Percentiles rank a stretch among this genome's conserved stretches.
phyloP scores from a whole-genome alignment of 2,888 invertebrate genomes.

The Cephus pulcher region DNA sequence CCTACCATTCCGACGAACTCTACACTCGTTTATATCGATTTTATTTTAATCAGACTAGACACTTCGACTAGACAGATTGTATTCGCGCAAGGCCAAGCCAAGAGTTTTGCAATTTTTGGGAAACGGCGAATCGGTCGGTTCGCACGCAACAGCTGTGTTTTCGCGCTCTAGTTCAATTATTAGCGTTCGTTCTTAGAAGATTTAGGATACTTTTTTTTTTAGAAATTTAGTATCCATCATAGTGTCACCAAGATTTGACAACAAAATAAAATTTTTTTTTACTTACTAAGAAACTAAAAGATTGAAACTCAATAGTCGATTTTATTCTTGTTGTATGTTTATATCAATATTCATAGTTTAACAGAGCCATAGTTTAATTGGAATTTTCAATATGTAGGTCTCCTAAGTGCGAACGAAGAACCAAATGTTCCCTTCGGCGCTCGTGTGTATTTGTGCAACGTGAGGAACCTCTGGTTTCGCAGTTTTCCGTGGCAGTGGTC shows the following conservation, averaged over 20 bases:
- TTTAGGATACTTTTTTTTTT: background rate
- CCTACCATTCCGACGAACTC: background rate
- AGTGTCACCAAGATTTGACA: background rate
- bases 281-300: background rate
- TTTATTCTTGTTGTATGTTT: background rate
- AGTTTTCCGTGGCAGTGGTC: conserved; percentile 19
- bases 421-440: background rate
- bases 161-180: conserved; percentile 44
- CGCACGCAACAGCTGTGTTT: conserved; percentile 38
- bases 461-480: conserved; percentile 26
- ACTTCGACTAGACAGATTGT: background rate
- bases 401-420: background rate
- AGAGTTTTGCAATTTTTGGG: conserved; percentile 49
- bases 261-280: background rate
- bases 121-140: conserved; percentile 12
- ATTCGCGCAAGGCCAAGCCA: conserved; percentile 32
- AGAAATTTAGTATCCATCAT: background rate
- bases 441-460: conserved; percentile 9
- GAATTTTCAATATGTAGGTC: background rate
- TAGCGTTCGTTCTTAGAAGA: conserved; percentile 12
- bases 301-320: background rate
- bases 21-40: background rate
- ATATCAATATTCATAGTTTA: background rate
- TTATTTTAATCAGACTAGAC: background rate
- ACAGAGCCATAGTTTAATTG: background rate